Evolutionary conservation across 2,113 vertebrate species (phyloP).

Genomic region (Coptodon rendalli): DNA sequence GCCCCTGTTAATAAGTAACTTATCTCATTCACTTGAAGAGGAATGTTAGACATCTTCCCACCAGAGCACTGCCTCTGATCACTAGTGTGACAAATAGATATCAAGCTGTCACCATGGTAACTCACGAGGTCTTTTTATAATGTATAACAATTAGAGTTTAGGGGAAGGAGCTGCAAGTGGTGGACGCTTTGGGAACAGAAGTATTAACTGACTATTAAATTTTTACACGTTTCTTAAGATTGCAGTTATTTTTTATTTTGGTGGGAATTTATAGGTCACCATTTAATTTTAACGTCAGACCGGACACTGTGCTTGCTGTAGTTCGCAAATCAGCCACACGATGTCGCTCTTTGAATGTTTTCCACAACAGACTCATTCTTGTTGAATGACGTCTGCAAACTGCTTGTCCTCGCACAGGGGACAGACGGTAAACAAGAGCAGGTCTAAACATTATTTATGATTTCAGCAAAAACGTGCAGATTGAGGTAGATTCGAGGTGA

Average conservation of each 20-base stretch:
- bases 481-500: background rate
- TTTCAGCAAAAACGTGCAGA: background rate
- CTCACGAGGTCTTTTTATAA: constrained; percentile 53
- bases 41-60: constrained; percentile 61
- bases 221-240: background rate
- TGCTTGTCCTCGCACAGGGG: background rate
- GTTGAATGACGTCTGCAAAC: background rate
- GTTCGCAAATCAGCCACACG: constrained; percentile 63
- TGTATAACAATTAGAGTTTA: background rate
- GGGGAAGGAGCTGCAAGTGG: background rate
- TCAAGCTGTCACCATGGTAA: constrained; percentile 80
- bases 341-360: constrained; percentile 77
- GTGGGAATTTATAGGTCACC: background rate
- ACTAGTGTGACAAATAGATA: constrained; percentile 80
- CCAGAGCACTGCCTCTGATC: constrained; percentile 73
- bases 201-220: background rate
- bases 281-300: background rate
- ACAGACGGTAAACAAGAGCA: background rate
- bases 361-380: background rate
- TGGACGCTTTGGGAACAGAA: background rate
- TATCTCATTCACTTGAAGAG: constrained; percentile 69
- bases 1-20: constrained; percentile 81
- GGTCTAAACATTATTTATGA: background rate
- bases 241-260: background rate
- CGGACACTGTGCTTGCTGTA: background rate